Evolutionary conservation across 2,797 vertebrate genomes (phyloP), one percentile per base, ranked within the genome.

Genomic region (Neopelma chrysocephalum): DNA sequence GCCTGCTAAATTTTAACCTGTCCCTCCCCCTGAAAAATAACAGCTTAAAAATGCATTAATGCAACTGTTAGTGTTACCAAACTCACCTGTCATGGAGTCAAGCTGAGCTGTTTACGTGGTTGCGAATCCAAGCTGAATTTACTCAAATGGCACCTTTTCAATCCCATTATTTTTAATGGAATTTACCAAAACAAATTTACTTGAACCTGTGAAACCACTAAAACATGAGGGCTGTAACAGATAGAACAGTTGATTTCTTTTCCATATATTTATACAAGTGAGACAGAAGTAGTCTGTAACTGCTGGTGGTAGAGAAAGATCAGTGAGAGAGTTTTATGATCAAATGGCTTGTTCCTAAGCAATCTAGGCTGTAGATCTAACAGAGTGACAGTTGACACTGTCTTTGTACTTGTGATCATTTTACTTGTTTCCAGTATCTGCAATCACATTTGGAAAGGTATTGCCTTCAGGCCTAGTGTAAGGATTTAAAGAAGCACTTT

Each of bases 61-160:
- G 23, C 60, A 80, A 36, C 12, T 83, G 13, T n/a, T 83, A 7
- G 11, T 50, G 51, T n/a, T 75, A 42, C 6, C 86, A 51, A 89
- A 61, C 12, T 87, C 40, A 10, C 23, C 15, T 71, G 21, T 68
- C 43, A 26, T 0, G 4, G 20, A n/a, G 20, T 50, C 50, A 71
- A 79, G 14, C 72, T 68, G 27, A 81, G 45, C 15, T 71, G 29
- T 68, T 83, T 29, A 15, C 22, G 7, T 27, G 29, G 27, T 32
- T 89, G 51, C 18, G 23, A 64, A 81, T 62, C 34, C 43, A 65
- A 22, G 20, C 36, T 91, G 58, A 71, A 53, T 70, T 83, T 62
- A 50, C 10, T 16, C 53, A 60, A 51, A 38, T 27, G 32, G 12
- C 31, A 25, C 2, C 0, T 79, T 70, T 32, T 69, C 0, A 0